A percentile compares a stretch with the other conserved stretches of the same genome.
phyloP scores from a whole-genome alignment of 2,797 vertebrate genomes.

The Tenualosa ilisha region DNA sequence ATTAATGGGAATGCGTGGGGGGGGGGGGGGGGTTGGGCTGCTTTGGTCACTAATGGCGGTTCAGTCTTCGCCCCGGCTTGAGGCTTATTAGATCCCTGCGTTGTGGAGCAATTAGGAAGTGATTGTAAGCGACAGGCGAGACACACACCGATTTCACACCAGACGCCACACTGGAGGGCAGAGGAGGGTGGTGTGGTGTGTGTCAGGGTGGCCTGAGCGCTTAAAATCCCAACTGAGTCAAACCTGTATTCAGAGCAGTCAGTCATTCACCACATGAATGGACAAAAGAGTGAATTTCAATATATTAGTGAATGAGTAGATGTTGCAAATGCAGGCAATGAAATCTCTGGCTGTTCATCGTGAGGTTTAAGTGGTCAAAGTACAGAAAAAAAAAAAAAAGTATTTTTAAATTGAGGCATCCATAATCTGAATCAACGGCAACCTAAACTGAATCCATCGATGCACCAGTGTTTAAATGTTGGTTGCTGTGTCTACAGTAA shows the following conservation, averaged over 20 bases:
- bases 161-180: constrained; percentile 5
- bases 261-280: too few relatives aligned
- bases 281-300: too few relatives aligned
- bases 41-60: constrained; percentile 62
- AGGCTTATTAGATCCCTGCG: constrained; percentile 45
- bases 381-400: not conserved
- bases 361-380: not conserved
- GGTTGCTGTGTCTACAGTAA: not conserved
- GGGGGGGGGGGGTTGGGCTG: constrained; percentile 51
- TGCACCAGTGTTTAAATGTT: not conserved
- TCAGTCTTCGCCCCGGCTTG: constrained; percentile 41
- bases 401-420: not conserved
- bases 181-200: not conserved
- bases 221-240: too few relatives aligned
- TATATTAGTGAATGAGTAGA: too few relatives aligned
- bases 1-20: constrained; percentile 60
- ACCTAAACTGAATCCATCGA: not conserved
- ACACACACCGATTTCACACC: constrained; percentile 14
- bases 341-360: not conserved
- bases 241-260: too few relatives aligned
- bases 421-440: not conserved
- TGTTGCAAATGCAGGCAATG: too few relatives aligned
- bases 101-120: constrained; percentile 61
- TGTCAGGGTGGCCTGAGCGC: not conserved
- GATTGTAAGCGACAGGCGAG: constrained; percentile 60